Evolutionary conservation across 2,888 invertebrate species (phyloP).

Genomic region (Marasmarcha lunaedactyla): DNA sequence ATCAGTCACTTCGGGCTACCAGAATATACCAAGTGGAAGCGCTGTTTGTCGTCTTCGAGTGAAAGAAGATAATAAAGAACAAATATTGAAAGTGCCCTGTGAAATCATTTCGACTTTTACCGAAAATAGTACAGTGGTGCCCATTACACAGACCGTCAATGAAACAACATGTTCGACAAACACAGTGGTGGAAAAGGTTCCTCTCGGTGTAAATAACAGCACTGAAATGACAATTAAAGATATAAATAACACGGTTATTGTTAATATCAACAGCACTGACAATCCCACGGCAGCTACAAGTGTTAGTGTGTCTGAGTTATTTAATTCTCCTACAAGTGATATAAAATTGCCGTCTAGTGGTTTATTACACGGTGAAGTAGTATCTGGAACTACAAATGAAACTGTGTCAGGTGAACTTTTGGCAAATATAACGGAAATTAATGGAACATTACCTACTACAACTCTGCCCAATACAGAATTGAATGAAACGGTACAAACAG

Average conservation of each 20-base stretch:
- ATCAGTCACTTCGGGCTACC: conserved; percentile 17
- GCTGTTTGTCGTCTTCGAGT: conserved; percentile 43
- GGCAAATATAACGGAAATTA: conserved; percentile 1
- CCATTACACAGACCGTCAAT: conserved; percentile 18
- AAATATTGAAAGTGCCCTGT: conserved; percentile 47
- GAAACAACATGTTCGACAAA: conserved; percentile 37
- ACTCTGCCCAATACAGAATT: too few species aligned
- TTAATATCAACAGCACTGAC: conserved; percentile 15
- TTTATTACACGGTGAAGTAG: too few species aligned
- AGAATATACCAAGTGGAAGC: conserved; percentile 24
- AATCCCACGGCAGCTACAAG: neutral
- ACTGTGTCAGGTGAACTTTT: too few species aligned
- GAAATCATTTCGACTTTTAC: conserved; percentile 59
- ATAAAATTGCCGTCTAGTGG: too few species aligned
- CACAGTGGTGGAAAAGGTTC: conserved; percentile 15
- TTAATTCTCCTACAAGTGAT: too few species aligned
- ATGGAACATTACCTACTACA: conserved; percentile 14
- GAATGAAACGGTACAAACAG: neutral
- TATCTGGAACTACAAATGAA: too few species aligned
- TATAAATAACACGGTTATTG: neutral
- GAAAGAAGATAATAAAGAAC: conserved; percentile 32
- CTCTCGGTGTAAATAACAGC: neutral
- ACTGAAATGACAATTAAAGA: neutral
- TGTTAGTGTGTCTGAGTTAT: neutral
- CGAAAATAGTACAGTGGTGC: conserved; percentile 29